phyloP scores from a whole-genome alignment of 2,888 invertebrate species.

The Pegoplata infirma region DNA sequence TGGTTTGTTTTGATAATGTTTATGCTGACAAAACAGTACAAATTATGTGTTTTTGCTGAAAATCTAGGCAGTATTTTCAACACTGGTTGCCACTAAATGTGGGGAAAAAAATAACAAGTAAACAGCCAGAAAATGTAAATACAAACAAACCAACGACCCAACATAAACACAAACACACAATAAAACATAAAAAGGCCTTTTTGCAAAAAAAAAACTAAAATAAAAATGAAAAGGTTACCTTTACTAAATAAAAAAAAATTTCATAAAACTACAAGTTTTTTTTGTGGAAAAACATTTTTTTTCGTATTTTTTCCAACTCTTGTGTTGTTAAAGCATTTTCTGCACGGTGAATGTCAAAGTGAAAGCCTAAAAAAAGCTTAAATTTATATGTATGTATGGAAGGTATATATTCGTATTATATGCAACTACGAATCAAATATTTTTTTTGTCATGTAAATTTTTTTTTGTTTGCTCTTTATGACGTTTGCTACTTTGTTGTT shows the following conservation, averaged over 20 bases:
- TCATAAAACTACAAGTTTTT: slow-evolving; percentile 20
- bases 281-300: background rate
- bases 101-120: slow-evolving; percentile 20
- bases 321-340: slow-evolving; percentile 44
- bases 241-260: slow-evolving; percentile 28
- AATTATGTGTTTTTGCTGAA: too few relatives aligned
- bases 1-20: too few relatives aligned
- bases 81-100: slow-evolving; percentile 53
- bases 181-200: background rate
- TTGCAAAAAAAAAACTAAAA: background rate
- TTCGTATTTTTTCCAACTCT: background rate
- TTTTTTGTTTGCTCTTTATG: background rate
- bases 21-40: too few relatives aligned
- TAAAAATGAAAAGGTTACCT: slow-evolving; percentile 43
- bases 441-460: background rate
- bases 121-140: slow-evolving; percentile 19
- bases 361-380: slow-evolving; percentile 33
- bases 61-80: too few relatives aligned
- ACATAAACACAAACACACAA: slow-evolving; percentile 1
- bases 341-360: slow-evolving; percentile 58
- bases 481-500: slow-evolving; percentile 30
- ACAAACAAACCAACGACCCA: background rate
- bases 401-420: too few relatives aligned
- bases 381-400: too few relatives aligned
- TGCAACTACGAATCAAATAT: background rate